phyloP scores from a whole-genome alignment of 2,888 invertebrate genomes.

The Biston betularia region DNA sequence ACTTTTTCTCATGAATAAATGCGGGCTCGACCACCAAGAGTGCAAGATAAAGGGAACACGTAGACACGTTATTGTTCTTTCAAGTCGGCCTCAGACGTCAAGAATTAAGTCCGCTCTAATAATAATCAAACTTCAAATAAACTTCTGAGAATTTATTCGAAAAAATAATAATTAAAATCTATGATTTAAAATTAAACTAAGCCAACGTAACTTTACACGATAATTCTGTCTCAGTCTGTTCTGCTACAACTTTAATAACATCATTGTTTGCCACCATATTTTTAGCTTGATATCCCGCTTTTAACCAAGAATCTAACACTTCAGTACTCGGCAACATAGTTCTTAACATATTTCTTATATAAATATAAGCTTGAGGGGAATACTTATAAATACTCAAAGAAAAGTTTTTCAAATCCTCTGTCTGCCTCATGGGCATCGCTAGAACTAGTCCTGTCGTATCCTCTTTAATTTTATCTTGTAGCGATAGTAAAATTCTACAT shows the following conservation, averaged over 20 bases:
- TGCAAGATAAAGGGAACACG: too few species aligned
- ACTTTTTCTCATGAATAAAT: too few species aligned
- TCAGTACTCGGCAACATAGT: slow-evolving; percentile 79
- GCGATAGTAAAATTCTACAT: slow-evolving; percentile 72
- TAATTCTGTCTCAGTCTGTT: slow-evolving; percentile 74
- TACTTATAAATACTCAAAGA: slow-evolving; percentile 79
- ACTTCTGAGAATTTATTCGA: slow-evolving; percentile 27
- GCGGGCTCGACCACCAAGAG: too few species aligned
- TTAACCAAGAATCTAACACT: slow-evolving; percentile 74
- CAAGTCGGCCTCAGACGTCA: too few species aligned
- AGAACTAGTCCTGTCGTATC: slow-evolving; percentile 75
- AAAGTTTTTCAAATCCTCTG: slow-evolving; percentile 79
- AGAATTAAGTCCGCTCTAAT: too few species aligned
- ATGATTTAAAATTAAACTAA: slow-evolving; percentile 53
- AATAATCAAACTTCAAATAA: slow-evolving; percentile 36
- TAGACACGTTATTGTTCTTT: too few species aligned
- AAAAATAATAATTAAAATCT: slow-evolving; percentile 42
- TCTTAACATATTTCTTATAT: slow-evolving; percentile 75
- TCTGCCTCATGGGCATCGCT: slow-evolving; percentile 79
- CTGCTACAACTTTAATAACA: slow-evolving; percentile 72
- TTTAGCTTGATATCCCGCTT: slow-evolving; percentile 70
- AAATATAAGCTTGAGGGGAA: slow-evolving; percentile 80
- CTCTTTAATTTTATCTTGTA: slow-evolving; percentile 79
- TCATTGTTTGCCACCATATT: slow-evolving; percentile 66
- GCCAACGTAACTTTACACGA: slow-evolving; percentile 74